These are phyloP conservation scores for Acanthosoma haemorrhoidale DNA, from an alignment of 2,888 invertebrate genomes.

Conservation along the genomic window DNA sequence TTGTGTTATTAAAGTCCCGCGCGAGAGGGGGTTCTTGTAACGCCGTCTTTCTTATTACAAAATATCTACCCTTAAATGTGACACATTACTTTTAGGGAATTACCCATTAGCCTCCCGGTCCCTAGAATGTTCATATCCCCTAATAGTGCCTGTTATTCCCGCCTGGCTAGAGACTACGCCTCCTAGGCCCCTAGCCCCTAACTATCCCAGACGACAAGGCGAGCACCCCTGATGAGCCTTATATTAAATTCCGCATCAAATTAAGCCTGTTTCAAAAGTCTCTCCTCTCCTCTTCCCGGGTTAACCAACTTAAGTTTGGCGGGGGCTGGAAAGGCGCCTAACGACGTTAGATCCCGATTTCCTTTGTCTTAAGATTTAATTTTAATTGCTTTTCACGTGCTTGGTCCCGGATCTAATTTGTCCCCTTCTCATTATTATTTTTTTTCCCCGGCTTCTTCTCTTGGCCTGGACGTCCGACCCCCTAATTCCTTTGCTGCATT, in stretches of 20 bases:
- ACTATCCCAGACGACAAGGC: background rate
- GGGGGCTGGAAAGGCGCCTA: constrained; percentile 27
- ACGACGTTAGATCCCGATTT: constrained; percentile 36
- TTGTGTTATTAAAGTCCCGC: no score
- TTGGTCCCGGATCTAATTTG: constrained; percentile 30
- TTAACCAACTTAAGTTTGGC: constrained; percentile 25
- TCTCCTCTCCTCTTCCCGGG: constrained; percentile 23
- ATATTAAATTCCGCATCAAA: constrained; percentile 23
- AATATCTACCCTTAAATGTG: no score
- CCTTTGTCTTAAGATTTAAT: constrained; percentile 38
- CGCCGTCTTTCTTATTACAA: no score
- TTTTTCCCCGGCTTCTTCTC: background rate
- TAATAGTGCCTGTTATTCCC: no score
- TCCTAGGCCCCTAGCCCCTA: background rate
- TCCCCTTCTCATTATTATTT: constrained; percentile 28
- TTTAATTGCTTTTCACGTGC: constrained; percentile 39
- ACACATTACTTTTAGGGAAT: no score
- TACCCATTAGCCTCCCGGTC: no score
- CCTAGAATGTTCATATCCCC: no score
- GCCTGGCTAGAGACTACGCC: background rate
- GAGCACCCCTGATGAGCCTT: background rate
- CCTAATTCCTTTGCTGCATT: background rate
- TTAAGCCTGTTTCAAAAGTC: constrained; percentile 28
- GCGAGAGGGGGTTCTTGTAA: no score
- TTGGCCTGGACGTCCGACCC: background rate